Conservation (phyloP, 2,797 vertebrate species). For the Aldrovandia affinis region DNA sequence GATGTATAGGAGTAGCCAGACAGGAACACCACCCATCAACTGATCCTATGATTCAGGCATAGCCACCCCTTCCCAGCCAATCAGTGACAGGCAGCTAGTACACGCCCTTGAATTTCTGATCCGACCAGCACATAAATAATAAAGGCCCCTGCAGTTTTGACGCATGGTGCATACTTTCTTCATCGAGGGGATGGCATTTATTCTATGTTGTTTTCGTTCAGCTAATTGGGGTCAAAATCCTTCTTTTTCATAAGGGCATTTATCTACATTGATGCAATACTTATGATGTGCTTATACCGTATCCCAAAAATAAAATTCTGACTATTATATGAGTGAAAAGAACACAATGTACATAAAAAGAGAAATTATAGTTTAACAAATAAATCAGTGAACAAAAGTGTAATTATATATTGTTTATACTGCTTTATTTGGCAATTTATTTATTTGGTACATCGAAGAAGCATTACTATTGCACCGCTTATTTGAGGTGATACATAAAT, state of each 20-base stretch:
- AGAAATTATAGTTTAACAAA: neutral
- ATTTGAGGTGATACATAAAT: neutral
- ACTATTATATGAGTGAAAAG: conserved; percentile 6
- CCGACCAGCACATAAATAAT: conserved; percentile 4
- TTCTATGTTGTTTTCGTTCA: neutral
- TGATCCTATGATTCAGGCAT: conserved; percentile 24
- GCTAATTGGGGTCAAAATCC: neutral
- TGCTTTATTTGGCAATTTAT: neutral
- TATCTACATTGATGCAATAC: conserved; percentile 8
- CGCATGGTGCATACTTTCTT: neutral
- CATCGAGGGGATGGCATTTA: neutral
- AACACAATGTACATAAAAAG: neutral
- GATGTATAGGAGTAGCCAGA: neutral
- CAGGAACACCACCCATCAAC: conserved; percentile 1
- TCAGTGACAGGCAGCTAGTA: conserved; percentile 22
- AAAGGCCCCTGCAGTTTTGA: conserved; percentile 15
- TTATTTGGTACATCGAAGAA: neutral
- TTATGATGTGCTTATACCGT: neutral
- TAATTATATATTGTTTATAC: neutral
- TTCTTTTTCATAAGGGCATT: conserved; percentile 13
- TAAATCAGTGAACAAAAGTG: conserved; percentile 7
- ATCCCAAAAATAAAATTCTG: neutral
- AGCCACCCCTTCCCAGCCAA: neutral
- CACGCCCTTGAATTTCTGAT: conserved; percentile 16
- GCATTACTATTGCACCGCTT: neutral